Base-by-base conservation (phyloP, 2,797 vertebrate species). In the Phoebastria nigripes region DNA sequence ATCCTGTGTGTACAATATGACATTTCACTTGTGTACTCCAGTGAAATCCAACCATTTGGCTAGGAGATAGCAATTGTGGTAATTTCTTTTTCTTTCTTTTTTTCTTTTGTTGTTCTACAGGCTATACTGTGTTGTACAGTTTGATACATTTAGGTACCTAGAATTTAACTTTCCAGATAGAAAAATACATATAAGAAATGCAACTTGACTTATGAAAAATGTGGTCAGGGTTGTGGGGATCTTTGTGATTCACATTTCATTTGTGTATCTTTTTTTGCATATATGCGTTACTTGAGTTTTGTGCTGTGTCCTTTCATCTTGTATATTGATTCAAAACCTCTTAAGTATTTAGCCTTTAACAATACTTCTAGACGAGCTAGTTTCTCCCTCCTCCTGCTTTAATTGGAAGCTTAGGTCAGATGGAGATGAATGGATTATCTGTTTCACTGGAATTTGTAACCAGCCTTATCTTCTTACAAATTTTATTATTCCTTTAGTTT, bases 11-110 rank as follows among this genome's bases (percentile, higher is more conserved):
- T 63, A 0, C 15, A 8, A 10, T 3, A 20, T 15, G 19, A 29
- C 9, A 2, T 9, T 2, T 89, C 22, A 1, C 15, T 29, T 71
- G 0, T 29, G n/a, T 33, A 16, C 37, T 33, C n/a, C 63, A 33
- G 14, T 11, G 33, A 71, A 86, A 74, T 74, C 26, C n/a, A 78
- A 0, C 15, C 31, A 1, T 29, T 44, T 51, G 37, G 6, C 37
- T 29, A 29, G 19, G 7, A 79, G 26, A 15, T 9, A 46, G 35
- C 13, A 46, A 16, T 11, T 71, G 41, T 65, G 46, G 18, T 52
- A 12, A 37, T 41, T 58, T n/a, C 12, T 62, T 16, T 44, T 77
- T 26, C 5, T 63, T 49, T 44, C 5, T 51, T 69, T 46, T 9
- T 33, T 12, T 54, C 12, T 42, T n/a, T 21, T 33, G 3, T 33